Conservation (phyloP, 2,797 vertebrate genomes). For the Chelidonichthys spinosus region DNA sequence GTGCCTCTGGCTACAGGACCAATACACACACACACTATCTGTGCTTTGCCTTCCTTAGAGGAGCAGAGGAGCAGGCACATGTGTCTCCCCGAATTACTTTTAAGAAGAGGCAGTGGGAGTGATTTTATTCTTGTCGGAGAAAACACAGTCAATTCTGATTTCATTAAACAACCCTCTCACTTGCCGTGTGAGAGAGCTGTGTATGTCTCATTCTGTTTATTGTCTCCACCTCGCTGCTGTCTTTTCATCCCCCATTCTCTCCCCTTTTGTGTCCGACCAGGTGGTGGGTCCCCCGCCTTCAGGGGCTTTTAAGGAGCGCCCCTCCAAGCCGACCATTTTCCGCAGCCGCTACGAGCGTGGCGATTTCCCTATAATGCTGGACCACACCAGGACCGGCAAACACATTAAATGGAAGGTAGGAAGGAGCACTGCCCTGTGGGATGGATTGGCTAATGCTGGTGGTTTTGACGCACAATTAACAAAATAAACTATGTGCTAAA, state of each 20-base stretch:
- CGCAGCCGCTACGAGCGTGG: slow-evolving; percentile 94
- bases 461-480: slow-evolving; percentile 11
- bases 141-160: slow-evolving; percentile 73
- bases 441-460: not conserved
- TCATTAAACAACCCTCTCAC: slow-evolving; percentile 59
- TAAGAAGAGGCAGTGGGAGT: slow-evolving; percentile 61
- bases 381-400: slow-evolving; percentile 77
- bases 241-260: slow-evolving; percentile 22
- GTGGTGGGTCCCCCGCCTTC: slow-evolving; percentile 90
- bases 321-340: slow-evolving; percentile 90
- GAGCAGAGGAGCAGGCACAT: slow-evolving; percentile 57
- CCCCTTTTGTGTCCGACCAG: slow-evolving; percentile 69
- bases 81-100: slow-evolving; percentile 71
- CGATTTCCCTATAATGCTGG: slow-evolving; percentile 87
- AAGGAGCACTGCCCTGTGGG: slow-evolving; percentile 29
- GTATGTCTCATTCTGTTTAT: slow-evolving; percentile 40
- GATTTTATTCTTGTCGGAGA: slow-evolving; percentile 65
- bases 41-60: slow-evolving; percentile 64
- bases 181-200: slow-evolving; percentile 1
- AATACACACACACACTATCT: slow-evolving; percentile 45
- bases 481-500: slow-evolving; percentile 8
- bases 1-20: slow-evolving; percentile 72
- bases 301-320: slow-evolving; percentile 90
- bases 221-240: slow-evolving; percentile 21
- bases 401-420: slow-evolving; percentile 86